Evolutionary conservation across 2,113 vertebrate species (phyloP).

Genomic region (Clarias batrachus): DNA sequence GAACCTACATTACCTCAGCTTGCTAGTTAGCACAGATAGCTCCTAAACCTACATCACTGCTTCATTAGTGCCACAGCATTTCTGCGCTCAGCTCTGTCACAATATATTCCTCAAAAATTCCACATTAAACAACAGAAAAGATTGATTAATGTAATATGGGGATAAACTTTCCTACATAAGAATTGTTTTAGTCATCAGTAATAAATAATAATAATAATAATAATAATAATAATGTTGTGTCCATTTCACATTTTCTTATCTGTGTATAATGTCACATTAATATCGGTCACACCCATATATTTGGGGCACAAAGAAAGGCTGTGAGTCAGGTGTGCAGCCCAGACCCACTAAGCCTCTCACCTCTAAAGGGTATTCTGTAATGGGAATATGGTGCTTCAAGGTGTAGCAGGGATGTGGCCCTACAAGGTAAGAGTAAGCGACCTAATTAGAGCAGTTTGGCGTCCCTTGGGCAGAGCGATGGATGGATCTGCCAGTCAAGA

Average conservation of each 20-base stretch:
- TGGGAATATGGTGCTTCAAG: constrained; percentile 2
- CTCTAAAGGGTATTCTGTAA: constrained; percentile 12
- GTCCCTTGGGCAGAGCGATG: constrained; percentile 73
- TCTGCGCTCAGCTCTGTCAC: background rate
- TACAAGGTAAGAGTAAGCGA: constrained; percentile 69
- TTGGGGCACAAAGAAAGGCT: constrained; percentile 53
- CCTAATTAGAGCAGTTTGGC: constrained; percentile 72
- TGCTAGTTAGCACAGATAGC: background rate
- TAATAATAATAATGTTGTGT: background rate
- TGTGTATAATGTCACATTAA: too few species aligned
- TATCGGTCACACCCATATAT: constrained; percentile 20
- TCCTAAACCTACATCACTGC: background rate
- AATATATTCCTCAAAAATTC: background rate
- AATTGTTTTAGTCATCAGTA: background rate
- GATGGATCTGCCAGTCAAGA: constrained; percentile 74
- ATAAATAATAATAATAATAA: background rate
- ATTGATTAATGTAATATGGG: background rate
- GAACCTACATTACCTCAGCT: background rate
- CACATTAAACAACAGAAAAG: background rate
- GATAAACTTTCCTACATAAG: background rate
- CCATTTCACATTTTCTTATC: background rate
- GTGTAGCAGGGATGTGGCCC: constrained; percentile 64
- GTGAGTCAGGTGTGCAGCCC: constrained; percentile 65
- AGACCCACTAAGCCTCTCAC: constrained; percentile 56
- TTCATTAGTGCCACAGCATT: background rate